Evolutionary conservation across 2,888 invertebrate species (phyloP).

Genomic region (Hypena proboscidalis): DNA sequence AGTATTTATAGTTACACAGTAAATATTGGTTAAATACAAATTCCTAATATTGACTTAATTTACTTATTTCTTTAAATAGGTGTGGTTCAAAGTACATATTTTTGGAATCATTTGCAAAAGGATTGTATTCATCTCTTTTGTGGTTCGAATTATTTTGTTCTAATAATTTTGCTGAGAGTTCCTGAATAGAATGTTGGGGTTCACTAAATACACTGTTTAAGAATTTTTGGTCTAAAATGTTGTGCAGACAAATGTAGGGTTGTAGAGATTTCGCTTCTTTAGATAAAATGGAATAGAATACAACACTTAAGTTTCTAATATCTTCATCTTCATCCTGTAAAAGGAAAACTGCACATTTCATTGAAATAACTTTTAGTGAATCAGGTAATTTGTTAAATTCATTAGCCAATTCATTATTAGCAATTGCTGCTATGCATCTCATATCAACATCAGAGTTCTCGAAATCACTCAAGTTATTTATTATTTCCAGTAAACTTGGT

Average conservation of each 20-base stretch:
- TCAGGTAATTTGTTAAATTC: conserved; percentile 53
- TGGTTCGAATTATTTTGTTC: conserved; percentile 43
- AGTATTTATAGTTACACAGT: too few relatives aligned
- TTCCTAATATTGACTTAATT: conserved; percentile 36
- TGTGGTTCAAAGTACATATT: conserved; percentile 79
- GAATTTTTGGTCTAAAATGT: conserved; percentile 57
- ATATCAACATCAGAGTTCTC: conserved; percentile 67
- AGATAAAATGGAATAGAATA: conserved; percentile 58
- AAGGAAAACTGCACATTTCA: conserved; percentile 71
- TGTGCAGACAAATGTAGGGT: conserved; percentile 64
- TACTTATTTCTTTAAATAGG: conserved; percentile 54
- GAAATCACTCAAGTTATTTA: conserved; percentile 59
- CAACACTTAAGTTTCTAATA: conserved; percentile 70
- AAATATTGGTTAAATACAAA: too few relatives aligned
- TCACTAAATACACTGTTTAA: conserved; percentile 49
- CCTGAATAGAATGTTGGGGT: conserved; percentile 39
- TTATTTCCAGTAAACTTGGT: conserved; percentile 49
- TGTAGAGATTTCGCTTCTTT: conserved; percentile 45
- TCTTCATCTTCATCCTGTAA: conserved; percentile 84
- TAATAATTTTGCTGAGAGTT: conserved; percentile 52
- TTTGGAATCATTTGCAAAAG: conserved; percentile 80
- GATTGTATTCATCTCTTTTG: conserved; percentile 69
- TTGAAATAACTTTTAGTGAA: conserved; percentile 58
- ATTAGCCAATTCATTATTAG: conserved; percentile 69
- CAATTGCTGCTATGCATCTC: conserved; percentile 66